Percentiles rank a stretch among this genome's conserved stretches.
Conservation (phyloP, 2,888 invertebrate genomes). For the Alentia gelatinosa region DNA sequence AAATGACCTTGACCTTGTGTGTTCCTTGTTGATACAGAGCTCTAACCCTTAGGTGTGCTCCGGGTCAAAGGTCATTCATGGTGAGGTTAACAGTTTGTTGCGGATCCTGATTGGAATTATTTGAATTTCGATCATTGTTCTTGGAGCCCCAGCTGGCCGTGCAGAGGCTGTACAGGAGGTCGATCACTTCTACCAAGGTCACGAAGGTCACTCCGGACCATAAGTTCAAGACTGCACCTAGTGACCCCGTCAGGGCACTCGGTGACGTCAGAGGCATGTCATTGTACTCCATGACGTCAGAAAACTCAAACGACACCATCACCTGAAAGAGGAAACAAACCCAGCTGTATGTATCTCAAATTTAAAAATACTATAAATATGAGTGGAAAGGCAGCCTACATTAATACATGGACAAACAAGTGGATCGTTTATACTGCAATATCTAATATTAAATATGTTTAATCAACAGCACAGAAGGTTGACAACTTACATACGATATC, state of each 20-base stretch:
- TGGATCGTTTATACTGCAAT: too few species aligned
- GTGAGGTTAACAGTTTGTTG: slow-evolving; percentile 19
- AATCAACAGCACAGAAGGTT: too few species aligned
- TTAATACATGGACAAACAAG: too few species aligned
- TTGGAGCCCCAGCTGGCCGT: background rate
- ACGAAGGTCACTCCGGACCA: slow-evolving; percentile 44
- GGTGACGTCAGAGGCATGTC: slow-evolving; percentile 48
- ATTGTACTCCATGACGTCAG: slow-evolving; percentile 45
- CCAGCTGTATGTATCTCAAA: too few species aligned
- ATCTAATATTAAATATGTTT: too few species aligned
- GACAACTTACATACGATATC: too few species aligned
- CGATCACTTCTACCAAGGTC: slow-evolving; percentile 44
- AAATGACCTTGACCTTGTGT: background rate
- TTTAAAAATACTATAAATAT: background rate
- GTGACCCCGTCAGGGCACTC: slow-evolving; percentile 27
- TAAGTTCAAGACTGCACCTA: slow-evolving; percentile 34
- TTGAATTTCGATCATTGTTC: background rate
- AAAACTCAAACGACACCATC: slow-evolving; percentile 48
- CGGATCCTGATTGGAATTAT: background rate
- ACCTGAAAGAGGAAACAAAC: slow-evolving; percentile 10
- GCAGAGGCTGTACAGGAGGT: slow-evolving; percentile 24
- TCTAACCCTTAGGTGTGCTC: background rate
- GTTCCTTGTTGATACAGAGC: background rate
- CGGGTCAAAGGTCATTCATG: slow-evolving; percentile 43
- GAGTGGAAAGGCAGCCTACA: background rate